Evolutionary conservation across 1,140 invertebrate species (phyloP).

Genomic region (Zaprionus taronus): DNA sequence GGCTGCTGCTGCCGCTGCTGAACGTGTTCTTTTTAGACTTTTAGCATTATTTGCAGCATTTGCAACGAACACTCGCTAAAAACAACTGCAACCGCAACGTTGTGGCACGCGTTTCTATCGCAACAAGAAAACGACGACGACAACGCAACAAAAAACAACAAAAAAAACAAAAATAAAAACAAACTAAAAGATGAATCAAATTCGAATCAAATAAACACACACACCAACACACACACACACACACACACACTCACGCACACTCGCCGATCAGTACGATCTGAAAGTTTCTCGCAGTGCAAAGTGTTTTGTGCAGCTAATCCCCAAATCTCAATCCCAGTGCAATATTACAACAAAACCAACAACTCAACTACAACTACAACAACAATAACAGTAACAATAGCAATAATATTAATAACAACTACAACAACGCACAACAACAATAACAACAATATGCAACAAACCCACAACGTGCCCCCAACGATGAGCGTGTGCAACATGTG

Average conservation of each 20-base stretch:
- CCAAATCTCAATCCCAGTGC: slow-evolving; percentile 23
- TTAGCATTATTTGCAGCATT: slow-evolving; percentile 84
- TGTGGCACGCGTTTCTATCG: slow-evolving; percentile 84
- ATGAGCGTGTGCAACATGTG: slow-evolving; percentile 71
- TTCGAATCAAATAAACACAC: slow-evolving; percentile 8
- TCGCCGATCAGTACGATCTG: not conserved
- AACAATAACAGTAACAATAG: slow-evolving; percentile 16
- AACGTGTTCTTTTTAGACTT: slow-evolving; percentile 83
- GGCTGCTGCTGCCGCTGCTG: slow-evolving; percentile 62
- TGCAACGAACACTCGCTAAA: slow-evolving; percentile 84
- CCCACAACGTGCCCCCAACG: slow-evolving; percentile 46
- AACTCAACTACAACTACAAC: not conserved
- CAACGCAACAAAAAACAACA: slow-evolving; percentile 35
- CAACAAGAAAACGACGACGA: slow-evolving; percentile 49
- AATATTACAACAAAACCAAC: slow-evolving; percentile 26
- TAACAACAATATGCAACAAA: slow-evolving; percentile 31
- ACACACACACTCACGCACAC: not conserved
- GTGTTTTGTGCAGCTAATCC: slow-evolving; percentile 8
- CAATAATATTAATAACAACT: slow-evolving; percentile 9
- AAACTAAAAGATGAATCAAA: slow-evolving; percentile 6
- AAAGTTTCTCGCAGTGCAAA: slow-evolving; percentile 23
- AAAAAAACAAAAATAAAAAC: slow-evolving; percentile 23
- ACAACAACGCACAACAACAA: not conserved
- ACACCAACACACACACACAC: not conserved
- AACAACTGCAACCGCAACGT: slow-evolving; percentile 84